phyloP scores from a whole-genome alignment of 2,113 vertebrate species.

The Siniperca knerii region DNA sequence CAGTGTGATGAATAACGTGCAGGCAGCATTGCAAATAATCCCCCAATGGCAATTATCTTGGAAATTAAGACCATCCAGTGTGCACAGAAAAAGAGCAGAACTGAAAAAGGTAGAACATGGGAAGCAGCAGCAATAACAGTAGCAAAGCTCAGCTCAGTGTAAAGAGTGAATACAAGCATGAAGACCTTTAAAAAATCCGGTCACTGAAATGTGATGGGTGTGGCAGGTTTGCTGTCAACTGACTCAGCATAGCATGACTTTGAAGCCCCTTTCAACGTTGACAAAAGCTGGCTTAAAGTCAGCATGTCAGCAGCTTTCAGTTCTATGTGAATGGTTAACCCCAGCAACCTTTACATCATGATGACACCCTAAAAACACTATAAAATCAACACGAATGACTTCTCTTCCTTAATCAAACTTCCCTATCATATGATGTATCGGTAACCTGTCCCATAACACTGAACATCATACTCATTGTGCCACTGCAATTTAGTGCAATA shows the following conservation, averaged over 20 bases:
- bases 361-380: not conserved
- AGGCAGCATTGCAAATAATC: not conserved
- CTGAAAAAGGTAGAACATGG: not conserved
- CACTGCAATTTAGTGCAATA: not conserved
- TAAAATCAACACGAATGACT: not conserved
- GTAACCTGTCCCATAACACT: not conserved
- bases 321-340: not conserved
- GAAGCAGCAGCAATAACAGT: not conserved
- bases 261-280: slow-evolving; percentile 25
- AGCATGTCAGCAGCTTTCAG: slow-evolving; percentile 32
- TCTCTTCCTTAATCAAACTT: not conserved
- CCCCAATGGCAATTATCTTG: not conserved
- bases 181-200: slow-evolving; percentile 22
- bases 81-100: not conserved
- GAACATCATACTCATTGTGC: not conserved
- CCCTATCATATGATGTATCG: not conserved
- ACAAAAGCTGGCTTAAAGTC: slow-evolving; percentile 47
- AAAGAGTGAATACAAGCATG: slow-evolving; percentile 20
- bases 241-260: slow-evolving; percentile 21
- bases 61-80: not conserved
- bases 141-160: not conserved
- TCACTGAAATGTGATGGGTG: slow-evolving; percentile 37
- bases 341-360: not conserved
- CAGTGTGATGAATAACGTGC: slow-evolving; percentile 6
- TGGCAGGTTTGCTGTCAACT: slow-evolving; percentile 16